Conservation (phyloP, 2,888 invertebrate species). For the Himalopsyche kuldschensis region DNA sequence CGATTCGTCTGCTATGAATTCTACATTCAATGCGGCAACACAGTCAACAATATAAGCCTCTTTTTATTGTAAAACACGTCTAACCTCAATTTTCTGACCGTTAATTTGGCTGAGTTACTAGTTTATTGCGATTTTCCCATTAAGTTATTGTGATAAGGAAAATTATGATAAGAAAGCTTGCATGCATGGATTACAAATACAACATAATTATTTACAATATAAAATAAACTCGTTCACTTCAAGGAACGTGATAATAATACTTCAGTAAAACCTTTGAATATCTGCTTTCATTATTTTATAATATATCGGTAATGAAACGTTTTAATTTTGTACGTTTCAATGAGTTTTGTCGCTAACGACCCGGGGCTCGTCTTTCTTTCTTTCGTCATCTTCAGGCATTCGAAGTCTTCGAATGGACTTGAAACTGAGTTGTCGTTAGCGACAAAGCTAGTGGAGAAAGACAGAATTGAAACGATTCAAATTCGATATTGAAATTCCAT, state of each 20-base stretch:
- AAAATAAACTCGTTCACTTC: not conserved
- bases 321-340: too few species aligned
- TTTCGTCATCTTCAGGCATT: too few species aligned
- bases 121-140: not conserved
- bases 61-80: not conserved
- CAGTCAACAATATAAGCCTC: not conserved
- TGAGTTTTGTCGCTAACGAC: too few species aligned
- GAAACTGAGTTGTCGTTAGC: too few species aligned
- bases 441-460: too few species aligned
- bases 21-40: not conserved
- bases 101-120: not conserved
- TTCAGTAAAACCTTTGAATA: too few species aligned
- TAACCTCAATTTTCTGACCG: conserved; percentile 1
- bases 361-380: too few species aligned
- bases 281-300: too few species aligned
- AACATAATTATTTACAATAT: not conserved
- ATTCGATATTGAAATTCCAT: too few species aligned
- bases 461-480: too few species aligned
- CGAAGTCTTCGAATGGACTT: too few species aligned
- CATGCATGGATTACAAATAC: not conserved
- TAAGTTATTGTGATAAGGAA: not conserved
- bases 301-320: too few species aligned
- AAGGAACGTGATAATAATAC: not conserved
- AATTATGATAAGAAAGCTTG: not conserved
- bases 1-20: not conserved